Evolutionary conservation across 2,888 invertebrate genomes (phyloP).

Genomic region (Pterostichus niger): DNA sequence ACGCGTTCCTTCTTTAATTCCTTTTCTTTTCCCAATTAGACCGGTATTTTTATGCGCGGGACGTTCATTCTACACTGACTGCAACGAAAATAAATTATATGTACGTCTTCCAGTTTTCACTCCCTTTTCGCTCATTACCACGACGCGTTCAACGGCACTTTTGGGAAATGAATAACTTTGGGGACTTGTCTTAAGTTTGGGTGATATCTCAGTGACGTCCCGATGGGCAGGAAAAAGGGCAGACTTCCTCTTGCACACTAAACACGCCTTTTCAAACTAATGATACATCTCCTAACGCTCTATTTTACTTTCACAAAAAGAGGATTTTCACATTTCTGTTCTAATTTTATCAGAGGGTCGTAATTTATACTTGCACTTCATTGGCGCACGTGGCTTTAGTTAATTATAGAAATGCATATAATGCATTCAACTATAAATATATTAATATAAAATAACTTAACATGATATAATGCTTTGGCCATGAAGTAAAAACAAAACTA

Average conservation of each 20-base stretch:
- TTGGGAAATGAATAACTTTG: conserved; percentile 48
- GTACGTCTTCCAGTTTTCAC: conserved; percentile 53
- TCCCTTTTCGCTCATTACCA: conserved; percentile 57
- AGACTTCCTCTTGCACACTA: not conserved
- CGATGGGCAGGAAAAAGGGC: conserved; percentile 5
- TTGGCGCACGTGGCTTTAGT: not conserved
- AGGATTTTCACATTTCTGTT: conserved; percentile 34
- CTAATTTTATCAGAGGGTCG: conserved; percentile 35
- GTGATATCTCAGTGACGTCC: conserved; percentile 18
- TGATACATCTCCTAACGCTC: conserved; percentile 31
- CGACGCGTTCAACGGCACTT: conserved; percentile 55
- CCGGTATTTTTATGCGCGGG: conserved; percentile 61
- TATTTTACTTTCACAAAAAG: conserved; percentile 24
- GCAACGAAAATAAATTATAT: conserved; percentile 56
- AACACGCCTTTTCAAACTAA: conserved; percentile 44
- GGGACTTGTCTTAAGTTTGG: conserved; percentile 39
- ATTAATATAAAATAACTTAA: not conserved
- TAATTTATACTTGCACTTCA: conserved; percentile 3
- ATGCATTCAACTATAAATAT: not conserved
- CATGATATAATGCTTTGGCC: not conserved
- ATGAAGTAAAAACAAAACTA: no score
- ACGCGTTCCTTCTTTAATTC: conserved; percentile 51
- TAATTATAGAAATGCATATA: not conserved
- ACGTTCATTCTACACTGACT: conserved; percentile 7
- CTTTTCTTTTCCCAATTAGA: conserved; percentile 62